A percentile compares a stretch with the other conserved stretches of the same genome.
Conservation (phyloP, 2,888 invertebrate species). For the Micoletzkya japonica region DNA sequence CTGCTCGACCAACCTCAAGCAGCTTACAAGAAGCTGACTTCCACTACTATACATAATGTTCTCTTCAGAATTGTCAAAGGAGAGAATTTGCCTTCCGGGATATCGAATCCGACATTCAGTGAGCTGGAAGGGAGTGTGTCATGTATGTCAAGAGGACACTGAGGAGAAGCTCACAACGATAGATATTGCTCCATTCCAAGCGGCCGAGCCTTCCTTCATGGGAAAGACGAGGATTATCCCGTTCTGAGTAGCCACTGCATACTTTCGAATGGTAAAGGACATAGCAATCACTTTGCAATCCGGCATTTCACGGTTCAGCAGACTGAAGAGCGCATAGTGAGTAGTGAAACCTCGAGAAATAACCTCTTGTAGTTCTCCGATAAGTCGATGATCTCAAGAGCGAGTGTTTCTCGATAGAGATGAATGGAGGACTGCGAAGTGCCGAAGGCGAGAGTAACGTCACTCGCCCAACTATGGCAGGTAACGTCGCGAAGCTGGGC, state of each 20-base stretch:
- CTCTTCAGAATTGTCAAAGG: conserved; percentile 25
- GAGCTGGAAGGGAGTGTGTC: conserved; percentile 1
- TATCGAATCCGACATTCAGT: conserved; percentile 4
- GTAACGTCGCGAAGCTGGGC: conserved; percentile 30
- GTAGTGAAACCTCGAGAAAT: not conserved
- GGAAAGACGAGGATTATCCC: conserved; percentile 25
- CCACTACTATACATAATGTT: conserved; percentile 20
- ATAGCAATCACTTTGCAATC: conserved; percentile 25
- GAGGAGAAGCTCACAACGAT: not conserved
- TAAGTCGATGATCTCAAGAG: conserved; percentile 48
- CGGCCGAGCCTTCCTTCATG: conserved; percentile 13
- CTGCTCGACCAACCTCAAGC: conserved; percentile 5
- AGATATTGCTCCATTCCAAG: conserved; percentile 6
- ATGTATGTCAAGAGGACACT: not conserved
- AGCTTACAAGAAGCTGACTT: conserved; percentile 17
- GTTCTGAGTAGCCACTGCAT: conserved; percentile 23
- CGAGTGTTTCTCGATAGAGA: conserved; percentile 56
- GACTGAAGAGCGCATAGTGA: not conserved
- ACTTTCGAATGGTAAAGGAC: conserved; percentile 24
- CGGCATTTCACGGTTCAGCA: conserved; percentile 22
- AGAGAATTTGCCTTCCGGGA: conserved; percentile 12
- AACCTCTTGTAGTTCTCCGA: conserved; percentile 30
- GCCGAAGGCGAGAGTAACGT: conserved; percentile 57
- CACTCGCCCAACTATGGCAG: conserved; percentile 56
- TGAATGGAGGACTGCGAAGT: conserved; percentile 39